Conservation (phyloP, 2,113 vertebrate genomes). For the Azemiops feae region DNA sequence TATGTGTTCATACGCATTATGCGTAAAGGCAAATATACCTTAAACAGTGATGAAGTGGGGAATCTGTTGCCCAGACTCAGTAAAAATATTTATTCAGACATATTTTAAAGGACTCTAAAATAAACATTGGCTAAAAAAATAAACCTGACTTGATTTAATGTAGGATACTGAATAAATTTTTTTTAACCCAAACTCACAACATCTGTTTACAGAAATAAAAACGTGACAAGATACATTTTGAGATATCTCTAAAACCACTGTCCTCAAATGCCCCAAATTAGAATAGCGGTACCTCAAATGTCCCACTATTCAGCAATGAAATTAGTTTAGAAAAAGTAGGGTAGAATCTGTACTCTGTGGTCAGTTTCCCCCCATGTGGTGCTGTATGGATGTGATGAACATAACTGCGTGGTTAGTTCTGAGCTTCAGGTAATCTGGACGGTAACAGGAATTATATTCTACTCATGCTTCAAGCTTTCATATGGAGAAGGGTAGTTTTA, state of each 20-base stretch:
- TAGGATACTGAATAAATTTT: conserved; percentile 46
- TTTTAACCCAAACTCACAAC: conserved; percentile 59
- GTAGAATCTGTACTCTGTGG: background rate
- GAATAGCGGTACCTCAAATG: background rate
- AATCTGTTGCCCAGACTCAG: conserved; percentile 52
- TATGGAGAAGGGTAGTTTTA: background rate
- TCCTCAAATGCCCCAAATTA: background rate
- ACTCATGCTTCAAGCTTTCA: conserved; percentile 39
- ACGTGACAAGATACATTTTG: background rate
- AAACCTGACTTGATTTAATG: conserved; percentile 60
- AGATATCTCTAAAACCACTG: background rate
- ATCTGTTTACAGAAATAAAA: conserved; percentile 60
- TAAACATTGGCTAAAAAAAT: conserved; percentile 50
- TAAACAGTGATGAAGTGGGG: conserved; percentile 59
- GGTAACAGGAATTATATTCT: background rate
- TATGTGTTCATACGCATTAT: conserved; percentile 49
- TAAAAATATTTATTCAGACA: conserved; percentile 66
- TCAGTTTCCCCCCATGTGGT: background rate
- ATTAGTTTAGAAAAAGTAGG: background rate
- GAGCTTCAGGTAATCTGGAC: background rate
- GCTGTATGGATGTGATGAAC: background rate
- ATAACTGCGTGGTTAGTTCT: background rate
- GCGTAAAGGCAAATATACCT: conserved; percentile 56
- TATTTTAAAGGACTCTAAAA: conserved; percentile 54
- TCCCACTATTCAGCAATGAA: background rate